Percentiles rank a stretch among this genome's conserved stretches.
These are phyloP conservation scores for Cetoscarus ocellatus DNA, from an alignment of 2,797 vertebrate genomes.

Conservation along the genomic window DNA sequence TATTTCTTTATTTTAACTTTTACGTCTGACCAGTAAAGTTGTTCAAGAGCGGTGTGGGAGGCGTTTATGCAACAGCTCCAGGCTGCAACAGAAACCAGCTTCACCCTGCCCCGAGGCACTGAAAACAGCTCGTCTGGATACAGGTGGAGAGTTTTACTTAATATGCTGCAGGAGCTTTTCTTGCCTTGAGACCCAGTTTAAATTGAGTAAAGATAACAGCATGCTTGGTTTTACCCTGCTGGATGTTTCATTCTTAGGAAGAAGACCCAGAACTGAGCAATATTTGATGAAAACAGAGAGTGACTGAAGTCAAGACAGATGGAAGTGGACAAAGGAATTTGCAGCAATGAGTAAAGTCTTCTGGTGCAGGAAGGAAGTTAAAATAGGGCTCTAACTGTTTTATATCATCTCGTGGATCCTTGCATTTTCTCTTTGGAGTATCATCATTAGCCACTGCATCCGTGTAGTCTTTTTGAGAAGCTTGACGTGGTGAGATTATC, in stretches of 20 bases:
- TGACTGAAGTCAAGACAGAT: too few species aligned
- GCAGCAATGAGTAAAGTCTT: too few species aligned
- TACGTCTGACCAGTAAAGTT: slow-evolving; percentile 22
- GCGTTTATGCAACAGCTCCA: slow-evolving; percentile 62
- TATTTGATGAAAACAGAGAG: not conserved
- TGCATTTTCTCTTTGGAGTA: too few species aligned
- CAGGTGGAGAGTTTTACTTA: not conserved
- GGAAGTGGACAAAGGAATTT: too few species aligned
- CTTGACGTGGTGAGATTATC: too few species aligned
- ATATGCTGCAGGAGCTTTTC: not conserved
- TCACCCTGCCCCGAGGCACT: slow-evolving; percentile 36
- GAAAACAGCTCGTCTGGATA: slow-evolving; percentile 11
- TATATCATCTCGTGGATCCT: too few species aligned
- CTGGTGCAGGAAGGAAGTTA: too few species aligned
- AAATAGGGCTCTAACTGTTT: too few species aligned
- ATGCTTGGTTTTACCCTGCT: too few species aligned
- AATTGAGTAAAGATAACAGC: not conserved
- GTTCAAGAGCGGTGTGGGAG: slow-evolving; percentile 50
- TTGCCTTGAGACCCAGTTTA: not conserved
- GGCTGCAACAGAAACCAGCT: slow-evolving; percentile 42
- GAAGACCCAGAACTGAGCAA: not conserved
- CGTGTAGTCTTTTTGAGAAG: too few species aligned
- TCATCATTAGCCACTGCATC: too few species aligned
- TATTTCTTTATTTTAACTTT: slow-evolving; percentile 55
- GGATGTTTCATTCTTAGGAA: too few species aligned